A percentile compares a stretch with the other conserved stretches of the same genome.
These are phyloP conservation scores for Notarius lentiginosus DNA, from an alignment of 2,113 vertebrate genomes.

Conservation along the genomic window DNA sequence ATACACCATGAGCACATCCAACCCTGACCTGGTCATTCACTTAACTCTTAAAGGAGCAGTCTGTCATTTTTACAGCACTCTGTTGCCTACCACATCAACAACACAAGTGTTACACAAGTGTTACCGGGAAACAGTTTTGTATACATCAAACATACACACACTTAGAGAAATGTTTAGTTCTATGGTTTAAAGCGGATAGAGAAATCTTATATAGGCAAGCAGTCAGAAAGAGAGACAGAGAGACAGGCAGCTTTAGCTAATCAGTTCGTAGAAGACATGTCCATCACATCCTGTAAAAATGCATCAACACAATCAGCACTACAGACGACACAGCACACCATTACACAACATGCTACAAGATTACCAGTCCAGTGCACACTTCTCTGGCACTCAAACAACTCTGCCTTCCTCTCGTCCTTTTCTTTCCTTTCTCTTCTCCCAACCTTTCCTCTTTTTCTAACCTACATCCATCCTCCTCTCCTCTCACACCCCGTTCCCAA, in stretches of 20 bases:
- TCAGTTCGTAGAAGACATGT: neutral
- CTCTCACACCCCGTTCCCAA: neutral
- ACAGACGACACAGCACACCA: neutral
- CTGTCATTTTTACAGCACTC: neutral
- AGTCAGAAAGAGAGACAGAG: neutral
- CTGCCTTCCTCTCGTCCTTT: neutral
- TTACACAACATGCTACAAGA: slow-evolving; percentile 27
- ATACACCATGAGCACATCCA: neutral
- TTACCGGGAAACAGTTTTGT: neutral
- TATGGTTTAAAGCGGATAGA: neutral
- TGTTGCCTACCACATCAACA: neutral
- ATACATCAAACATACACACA: neutral
- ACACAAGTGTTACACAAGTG: neutral
- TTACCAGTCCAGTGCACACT: neutral
- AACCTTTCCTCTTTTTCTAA: neutral
- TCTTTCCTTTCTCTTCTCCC: neutral
- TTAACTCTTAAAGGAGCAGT: neutral
- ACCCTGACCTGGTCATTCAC: neutral
- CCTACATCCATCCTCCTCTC: neutral
- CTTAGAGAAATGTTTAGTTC: neutral
- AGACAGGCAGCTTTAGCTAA: neutral
- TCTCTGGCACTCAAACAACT: neutral
- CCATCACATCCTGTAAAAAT: neutral
- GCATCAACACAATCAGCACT: neutral
- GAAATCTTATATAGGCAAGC: neutral